These are phyloP conservation scores for Ligdia adustata DNA, from an alignment of 2,888 invertebrate species.

Conservation along the genomic window DNA sequence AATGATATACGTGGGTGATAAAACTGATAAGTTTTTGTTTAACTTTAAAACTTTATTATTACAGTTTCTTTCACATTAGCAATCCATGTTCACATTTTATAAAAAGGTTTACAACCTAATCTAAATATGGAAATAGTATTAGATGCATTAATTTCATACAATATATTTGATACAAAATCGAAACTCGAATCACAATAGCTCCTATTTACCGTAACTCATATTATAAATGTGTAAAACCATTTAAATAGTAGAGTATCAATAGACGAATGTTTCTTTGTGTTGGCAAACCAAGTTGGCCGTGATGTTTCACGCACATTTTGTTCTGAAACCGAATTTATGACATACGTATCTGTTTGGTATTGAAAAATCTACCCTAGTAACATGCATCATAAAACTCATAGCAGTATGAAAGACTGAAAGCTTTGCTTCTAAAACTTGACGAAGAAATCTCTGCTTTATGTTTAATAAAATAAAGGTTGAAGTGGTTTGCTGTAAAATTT, in stretches of 20 bases:
- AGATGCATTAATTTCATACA: conserved; percentile 80
- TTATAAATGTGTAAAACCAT: conserved; percentile 84
- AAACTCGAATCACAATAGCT: conserved; percentile 64
- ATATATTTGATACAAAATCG: conserved; percentile 73
- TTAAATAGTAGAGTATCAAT: conserved; percentile 81
- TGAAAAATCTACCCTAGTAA: conserved; percentile 36
- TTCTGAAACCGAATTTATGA: conserved; percentile 58
- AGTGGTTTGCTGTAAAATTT: conserved; percentile 10
- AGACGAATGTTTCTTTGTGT: conserved; percentile 79
- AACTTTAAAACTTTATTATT: too few relatives aligned
- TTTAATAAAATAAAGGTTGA: accelerated
- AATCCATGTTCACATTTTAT: too few relatives aligned
- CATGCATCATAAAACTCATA: conserved; percentile 18
- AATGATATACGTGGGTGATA: too few relatives aligned
- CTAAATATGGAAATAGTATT: conserved; percentile 78
- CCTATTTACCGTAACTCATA: conserved; percentile 80
- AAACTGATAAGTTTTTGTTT: too few relatives aligned
- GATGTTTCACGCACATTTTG: conserved; percentile 81
- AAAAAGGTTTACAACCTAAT: too few relatives aligned
- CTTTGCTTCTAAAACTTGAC: background rate
- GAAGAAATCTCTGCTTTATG: conserved; percentile 30
- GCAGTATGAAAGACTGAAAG: conserved; percentile 9
- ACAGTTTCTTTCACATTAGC: too few relatives aligned
- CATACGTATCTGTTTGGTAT: conserved; percentile 28
- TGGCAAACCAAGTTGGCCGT: conserved; percentile 82